Evolutionary conservation across 2,113 vertebrate species (phyloP), one percentile per base, ranked within the genome.

Genomic region (Tachysurus fulvidraco): DNA sequence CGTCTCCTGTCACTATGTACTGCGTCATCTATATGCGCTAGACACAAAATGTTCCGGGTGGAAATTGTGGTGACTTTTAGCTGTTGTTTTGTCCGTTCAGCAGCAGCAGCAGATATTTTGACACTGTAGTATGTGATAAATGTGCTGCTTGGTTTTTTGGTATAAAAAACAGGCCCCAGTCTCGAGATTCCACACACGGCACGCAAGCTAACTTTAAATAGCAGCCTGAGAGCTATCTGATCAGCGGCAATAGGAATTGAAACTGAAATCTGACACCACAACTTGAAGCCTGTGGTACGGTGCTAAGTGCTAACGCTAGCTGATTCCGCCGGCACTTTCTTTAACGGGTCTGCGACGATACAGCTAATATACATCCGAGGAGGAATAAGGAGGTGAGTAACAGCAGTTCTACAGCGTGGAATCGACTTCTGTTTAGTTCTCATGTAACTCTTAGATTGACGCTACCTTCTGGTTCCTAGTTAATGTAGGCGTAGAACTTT

Each of bases 261-360:
- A 90, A 90, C 86, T 57, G 88, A 90, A 90, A 90, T 69, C 3
- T 41, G 84, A 90, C 44, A 77, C 87, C 78, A 2, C 14, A 28
- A 23, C 36, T 19, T 62, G 14, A 25, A 50, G 77, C 85, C 88
- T 77, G 57, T 67, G 64, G 5, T 50, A 9, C 46, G 2, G 21
- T 73, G 36, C 17, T 12, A 17, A 28, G 8, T 13, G 73, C 71
- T 23, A 54, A 16, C 19, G 55, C 71, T 85, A 80, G 50, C 44
- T 79, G 16, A 7, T 44, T 21, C 81, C 28, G 21, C 12, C 84
- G 83, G 86, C 10, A 3, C 50, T 67, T 86, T 52, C 44, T 46
- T 25, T 1, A 54, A 28, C 28, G 67, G n/a, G 13, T 46, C 30
- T 0, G 44, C 13, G 36, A 16, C 21, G 1, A 5, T 82, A 50